Percentiles rank a stretch among this genome's conserved stretches.
These are phyloP conservation scores for Lasioglossum oenotherae DNA, from an alignment of 2,888 invertebrate genomes.

Conservation along the genomic window DNA sequence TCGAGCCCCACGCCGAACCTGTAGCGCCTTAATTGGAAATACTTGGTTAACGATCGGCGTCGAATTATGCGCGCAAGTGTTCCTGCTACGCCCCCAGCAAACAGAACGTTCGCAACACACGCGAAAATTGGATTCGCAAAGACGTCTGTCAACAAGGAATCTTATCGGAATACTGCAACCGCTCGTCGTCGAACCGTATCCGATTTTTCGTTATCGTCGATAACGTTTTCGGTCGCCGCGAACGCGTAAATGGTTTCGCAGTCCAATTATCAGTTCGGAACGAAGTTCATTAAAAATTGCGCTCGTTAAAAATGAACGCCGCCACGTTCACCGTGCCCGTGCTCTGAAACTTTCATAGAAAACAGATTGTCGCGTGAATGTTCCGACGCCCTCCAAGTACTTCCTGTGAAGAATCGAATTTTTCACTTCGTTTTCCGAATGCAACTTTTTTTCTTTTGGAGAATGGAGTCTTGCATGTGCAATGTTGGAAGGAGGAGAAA, in stretches of 20 bases:
- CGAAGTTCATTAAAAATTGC: background rate
- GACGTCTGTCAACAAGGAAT: background rate
- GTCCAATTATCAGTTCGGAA: background rate
- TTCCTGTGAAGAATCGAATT: background rate
- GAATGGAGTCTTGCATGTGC: background rate
- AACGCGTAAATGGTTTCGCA: background rate
- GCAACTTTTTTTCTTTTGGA: background rate
- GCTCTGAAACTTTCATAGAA: background rate
- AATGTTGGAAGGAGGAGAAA: background rate
- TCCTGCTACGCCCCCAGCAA: background rate
- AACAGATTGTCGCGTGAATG: background rate
- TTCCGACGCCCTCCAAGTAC: background rate
- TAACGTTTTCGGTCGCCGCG: background rate
- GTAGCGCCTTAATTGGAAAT: conserved; percentile 39
- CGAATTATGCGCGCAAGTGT: conserved; percentile 30
- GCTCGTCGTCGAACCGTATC: background rate
- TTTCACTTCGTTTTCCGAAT: background rate
- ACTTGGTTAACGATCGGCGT: conserved; percentile 26
- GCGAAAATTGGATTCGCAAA: background rate
- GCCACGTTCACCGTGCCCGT: too few relatives aligned
- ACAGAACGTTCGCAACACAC: background rate
- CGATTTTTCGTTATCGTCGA: background rate
- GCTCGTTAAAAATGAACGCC: background rate
- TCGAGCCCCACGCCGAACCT: conserved; percentile 13
- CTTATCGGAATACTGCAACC: background rate